These are phyloP conservation scores for Amblyornis subalaris DNA, from an alignment of 2,113 vertebrate species.

Conservation along the genomic window DNA sequence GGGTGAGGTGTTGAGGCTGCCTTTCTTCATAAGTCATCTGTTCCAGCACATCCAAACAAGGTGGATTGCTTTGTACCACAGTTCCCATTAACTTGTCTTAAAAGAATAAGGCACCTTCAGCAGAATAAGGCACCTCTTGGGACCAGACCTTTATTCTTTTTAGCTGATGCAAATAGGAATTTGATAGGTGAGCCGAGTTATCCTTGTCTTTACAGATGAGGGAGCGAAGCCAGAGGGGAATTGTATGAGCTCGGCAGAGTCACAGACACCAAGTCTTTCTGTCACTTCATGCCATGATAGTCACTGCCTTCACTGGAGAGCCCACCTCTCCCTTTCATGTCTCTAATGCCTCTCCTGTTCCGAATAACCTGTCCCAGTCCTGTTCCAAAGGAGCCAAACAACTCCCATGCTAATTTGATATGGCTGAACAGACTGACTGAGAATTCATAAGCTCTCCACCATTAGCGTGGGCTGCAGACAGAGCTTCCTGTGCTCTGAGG, in stretches of 20 bases:
- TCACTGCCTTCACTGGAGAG: not conserved
- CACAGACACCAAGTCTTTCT: not conserved
- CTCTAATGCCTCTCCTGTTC: not conserved
- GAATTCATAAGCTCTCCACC: not conserved
- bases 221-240: not conserved
- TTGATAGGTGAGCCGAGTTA: not conserved
- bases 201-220: not conserved
- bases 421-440: not conserved
- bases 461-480: not conserved
- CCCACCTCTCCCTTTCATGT: not conserved
- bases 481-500: not conserved
- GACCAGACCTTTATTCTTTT: constrained; percentile 2
- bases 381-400: not conserved
- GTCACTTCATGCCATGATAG: not conserved
- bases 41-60: not conserved
- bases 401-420: not conserved
- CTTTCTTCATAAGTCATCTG: not conserved
- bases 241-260: not conserved
- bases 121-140: not conserved
- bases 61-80: not conserved
- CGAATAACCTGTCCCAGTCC: not conserved
- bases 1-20: not conserved
- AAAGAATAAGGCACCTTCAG: not conserved
- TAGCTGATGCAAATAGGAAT: not conserved
- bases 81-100: not conserved